Conservation (phyloP, 2,113 vertebrate species). For the Tringa solitaria region DNA sequence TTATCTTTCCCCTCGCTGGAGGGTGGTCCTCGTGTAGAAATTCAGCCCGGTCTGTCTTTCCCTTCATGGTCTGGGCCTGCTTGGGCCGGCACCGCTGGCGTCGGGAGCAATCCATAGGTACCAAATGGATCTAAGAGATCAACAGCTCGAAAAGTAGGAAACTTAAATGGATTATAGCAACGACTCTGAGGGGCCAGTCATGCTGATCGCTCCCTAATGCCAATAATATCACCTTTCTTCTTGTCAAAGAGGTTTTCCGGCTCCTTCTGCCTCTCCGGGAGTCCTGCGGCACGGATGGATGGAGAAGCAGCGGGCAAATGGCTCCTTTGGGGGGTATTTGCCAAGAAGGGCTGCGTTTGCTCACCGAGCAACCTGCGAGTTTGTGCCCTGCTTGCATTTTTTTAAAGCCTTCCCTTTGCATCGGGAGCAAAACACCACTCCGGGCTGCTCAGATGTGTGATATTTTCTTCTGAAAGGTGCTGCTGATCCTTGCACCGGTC, state of each 20-base stretch:
- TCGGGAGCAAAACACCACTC: accelerated
- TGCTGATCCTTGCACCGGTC: not conserved
- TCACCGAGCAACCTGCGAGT: not conserved
- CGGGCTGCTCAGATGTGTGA: not conserved
- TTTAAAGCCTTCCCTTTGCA: not conserved
- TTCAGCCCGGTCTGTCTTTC: not conserved
- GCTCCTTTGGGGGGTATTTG: not conserved
- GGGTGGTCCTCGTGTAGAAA: not conserved
- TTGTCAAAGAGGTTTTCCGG: not conserved
- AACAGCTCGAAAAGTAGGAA: not conserved
- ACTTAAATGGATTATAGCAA: not conserved
- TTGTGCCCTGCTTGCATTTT: not conserved
- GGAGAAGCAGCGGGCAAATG: not conserved
- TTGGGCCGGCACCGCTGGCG: not conserved
- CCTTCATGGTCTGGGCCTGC: not conserved
- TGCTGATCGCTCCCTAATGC: accelerated
- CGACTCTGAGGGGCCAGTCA: accelerated
- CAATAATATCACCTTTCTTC: not conserved
- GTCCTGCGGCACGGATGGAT: not conserved
- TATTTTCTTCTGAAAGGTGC: not conserved
- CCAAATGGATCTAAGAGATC: not conserved
- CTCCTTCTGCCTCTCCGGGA: not conserved
- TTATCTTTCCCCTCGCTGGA: not conserved
- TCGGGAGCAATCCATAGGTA: accelerated
- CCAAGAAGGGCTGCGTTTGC: not conserved